Base-by-base conservation (phyloP, 1,140 invertebrate species). In the Procambarus clarkii region DNA sequence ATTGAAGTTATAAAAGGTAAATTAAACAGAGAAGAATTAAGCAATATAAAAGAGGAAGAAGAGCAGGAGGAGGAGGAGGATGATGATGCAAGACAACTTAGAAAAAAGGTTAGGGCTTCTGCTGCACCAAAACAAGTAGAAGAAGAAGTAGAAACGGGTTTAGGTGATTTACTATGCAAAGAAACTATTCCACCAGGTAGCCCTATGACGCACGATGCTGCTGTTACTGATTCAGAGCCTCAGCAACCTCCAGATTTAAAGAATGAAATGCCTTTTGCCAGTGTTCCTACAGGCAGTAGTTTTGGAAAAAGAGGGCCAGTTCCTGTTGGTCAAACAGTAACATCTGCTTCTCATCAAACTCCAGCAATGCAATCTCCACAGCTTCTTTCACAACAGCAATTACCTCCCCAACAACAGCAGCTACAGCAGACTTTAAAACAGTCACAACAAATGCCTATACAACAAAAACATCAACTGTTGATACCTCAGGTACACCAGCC, bases 111-210 rank as follows among this genome's bases (percentile, higher is more conserved):
- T 0, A 50, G 88, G 64, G 82, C 88, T n/a, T 85, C 81, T 13
- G 86, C 85, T 50, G 85, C 87, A 34, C 87, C 77, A 45, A 93
- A 83, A 77, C 86, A 86, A 64, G 45, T 77, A 34, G 92, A 93
- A 58, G 90, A 91, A 58, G 83, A 88, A 76, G 92, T 83, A 18
- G 92, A 92, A 69, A 88, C 92, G 24, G 92, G 90, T 11, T 60
- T 92, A 9, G 92, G 92, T 50, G 92, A 93, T 78, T 76, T 93
- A 11, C 80, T 93, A 18, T 93, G 92, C 79, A 89, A 93, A 74
- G 92, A 93, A 58, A 93, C 92, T 13, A 93, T 93, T 48, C 92
- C 92, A 21, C 92, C 92, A 46, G 92, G 92, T 24, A 93, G 92
- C 78, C 92, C 92, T 24, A 86, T 93, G 60, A 91, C 91, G 21